Percentiles rank a stretch among this genome's conserved stretches.
Evolutionary conservation across 2,113 vertebrate genomes (phyloP).

Genomic region (Phoxinus phoxinus): DNA sequence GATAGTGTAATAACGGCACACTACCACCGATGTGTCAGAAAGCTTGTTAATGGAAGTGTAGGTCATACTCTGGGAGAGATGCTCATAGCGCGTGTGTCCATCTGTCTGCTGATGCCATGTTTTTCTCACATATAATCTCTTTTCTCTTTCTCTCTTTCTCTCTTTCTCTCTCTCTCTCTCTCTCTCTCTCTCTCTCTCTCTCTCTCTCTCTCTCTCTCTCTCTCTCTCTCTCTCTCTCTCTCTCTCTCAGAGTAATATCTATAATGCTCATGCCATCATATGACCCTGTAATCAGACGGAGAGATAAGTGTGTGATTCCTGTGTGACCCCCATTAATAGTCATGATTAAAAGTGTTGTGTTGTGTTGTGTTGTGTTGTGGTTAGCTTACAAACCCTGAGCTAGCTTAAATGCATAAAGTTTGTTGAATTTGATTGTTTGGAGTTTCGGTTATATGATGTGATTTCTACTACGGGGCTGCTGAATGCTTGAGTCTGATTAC

Average conservation of each 20-base stretch:
- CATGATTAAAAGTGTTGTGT: not conserved
- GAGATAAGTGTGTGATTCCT: constrained; percentile 24
- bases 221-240: not conserved
- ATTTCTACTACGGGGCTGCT: too few species aligned
- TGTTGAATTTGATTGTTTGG: not conserved
- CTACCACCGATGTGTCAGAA: constrained; percentile 26
- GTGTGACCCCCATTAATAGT: not conserved
- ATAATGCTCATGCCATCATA: constrained; percentile 36
- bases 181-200: not conserved
- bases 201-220: not conserved
- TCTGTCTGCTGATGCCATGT: constrained; percentile 38
- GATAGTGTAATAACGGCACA: constrained; percentile 26
- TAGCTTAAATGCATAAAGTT: not conserved
- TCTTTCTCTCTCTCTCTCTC: not conserved
- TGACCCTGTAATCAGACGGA: constrained; percentile 40
- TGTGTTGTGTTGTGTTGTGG: not conserved
- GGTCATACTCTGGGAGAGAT: constrained; percentile 4
- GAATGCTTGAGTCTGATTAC: too few species aligned
- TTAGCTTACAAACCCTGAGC: not conserved
- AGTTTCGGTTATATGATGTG: not conserved
- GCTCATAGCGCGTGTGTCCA: constrained; percentile 51
- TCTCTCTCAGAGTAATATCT: constrained; percentile 21
- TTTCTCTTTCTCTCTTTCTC: not conserved
- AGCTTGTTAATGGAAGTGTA: constrained; percentile 41
- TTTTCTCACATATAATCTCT: constrained; percentile 30